Evolutionary conservation across 2,797 vertebrate genomes (phyloP), one percentile per base, ranked within the genome.

Genomic region (Cuniculus paca): DNA sequence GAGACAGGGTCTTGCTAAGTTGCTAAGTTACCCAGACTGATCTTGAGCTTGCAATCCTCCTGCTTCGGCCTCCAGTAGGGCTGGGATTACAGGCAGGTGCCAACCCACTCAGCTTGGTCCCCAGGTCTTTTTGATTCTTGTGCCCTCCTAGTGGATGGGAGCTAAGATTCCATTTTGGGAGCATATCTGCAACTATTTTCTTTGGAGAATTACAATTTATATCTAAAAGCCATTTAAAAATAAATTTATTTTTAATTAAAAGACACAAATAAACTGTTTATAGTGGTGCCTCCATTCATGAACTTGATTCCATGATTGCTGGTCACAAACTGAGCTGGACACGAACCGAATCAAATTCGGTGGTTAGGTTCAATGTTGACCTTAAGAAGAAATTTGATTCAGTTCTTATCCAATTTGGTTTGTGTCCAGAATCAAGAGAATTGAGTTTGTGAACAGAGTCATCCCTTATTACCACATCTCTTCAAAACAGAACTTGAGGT

Each of bases 201-300:
- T 81, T 63, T 87, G 39, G 80, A 86, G 77, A 95, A 78, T 42
- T 58, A 39, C 80, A 81, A 74, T 50, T 79, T 36, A 22, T 34
- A 61, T 34, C 28, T 54, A 94, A 85, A 85, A 74, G 34, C 22
- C 48, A 17, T 60, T 85, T 68, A 26, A 14, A 8, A 60, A 95
- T 6, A 91, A 95, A 80, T 81, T 36, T 42, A 50, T 79, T 84
- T 94, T 86, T 82, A 85, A 85, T 74, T 65, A 88, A n/a, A 88
- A 77, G 26, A 17, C 34, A 80, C 10, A 87, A 48, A 48, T 48
- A 75, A 74, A 50, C 50, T 75, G 6, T 65, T 65, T 31, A 63
- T 13, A 63, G 31, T 63, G 26, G 31, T 14, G 28, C 61, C 13
- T 63, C 31, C 14, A 13, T 61, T 63, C 61, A 63, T 6, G 31